Evolutionary conservation across 2,113 vertebrate species (phyloP), one percentile per base, ranked within the genome.

Genomic region (Otolemur garnettii): DNA sequence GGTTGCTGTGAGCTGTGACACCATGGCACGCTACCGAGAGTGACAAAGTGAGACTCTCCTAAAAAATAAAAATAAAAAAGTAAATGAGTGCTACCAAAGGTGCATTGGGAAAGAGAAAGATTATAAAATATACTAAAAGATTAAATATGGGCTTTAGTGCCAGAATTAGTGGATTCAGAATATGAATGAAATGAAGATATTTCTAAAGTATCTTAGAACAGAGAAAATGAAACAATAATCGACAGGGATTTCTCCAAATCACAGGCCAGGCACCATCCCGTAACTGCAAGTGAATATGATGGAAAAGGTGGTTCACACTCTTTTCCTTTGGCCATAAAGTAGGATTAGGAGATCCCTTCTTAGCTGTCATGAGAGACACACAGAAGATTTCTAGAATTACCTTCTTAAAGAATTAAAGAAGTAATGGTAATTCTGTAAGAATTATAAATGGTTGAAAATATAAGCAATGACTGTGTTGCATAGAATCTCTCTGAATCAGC

Each of bases 171-270:
- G 18, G 38, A 50, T 24, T 87, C 35, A 90, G 33, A 90, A 91
- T 71, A 42, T 28, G 12, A 93, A 86, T 33, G 55, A 78, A 95
- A 68, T 69, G 19, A 77, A 85, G 4, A 69, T 60, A 87, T 96
- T 74, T 79, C 69, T 86, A 66, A 96, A 80, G 42, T 45, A 21
- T 1, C 42, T 22, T 33, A 69, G 22, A 72, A 33, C 13, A 62
- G 11, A 38, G 1, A 84, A 96, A 12, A 77, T 57, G 19, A 62
- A 87, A n/a, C 17, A 60, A 17, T 7, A 13, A 45, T 10, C 30
- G 13, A 77, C 60, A 78, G 26, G 42, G 7, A 64, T 78, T 71
- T 68, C n/a, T 87, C 15, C 11, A 80, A 71, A 77, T 2, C 66
- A 42, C 22, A 59, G 5, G 45, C 13, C 1, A 66, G 42, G 4